Evolutionary conservation across 2,113 vertebrate species (phyloP), one percentile per base, ranked within the genome.

Genomic region (Trogon surrucura): DNA sequence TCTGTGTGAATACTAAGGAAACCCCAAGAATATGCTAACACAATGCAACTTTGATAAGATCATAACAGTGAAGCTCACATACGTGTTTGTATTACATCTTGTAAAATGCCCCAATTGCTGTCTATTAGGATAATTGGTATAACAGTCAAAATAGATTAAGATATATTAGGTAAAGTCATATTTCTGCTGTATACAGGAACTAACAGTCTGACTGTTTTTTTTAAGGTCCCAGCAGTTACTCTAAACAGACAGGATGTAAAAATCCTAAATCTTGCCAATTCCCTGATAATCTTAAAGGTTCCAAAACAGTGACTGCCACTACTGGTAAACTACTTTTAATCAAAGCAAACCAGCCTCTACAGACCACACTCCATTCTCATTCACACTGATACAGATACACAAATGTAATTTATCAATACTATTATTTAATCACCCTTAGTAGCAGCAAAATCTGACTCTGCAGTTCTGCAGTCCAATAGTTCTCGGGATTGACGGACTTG

Each of bases 1-100:
- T 96, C 78, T 69, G 71, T 84, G 74, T 89, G 73, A 97, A 89
- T 75, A 88, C 72, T 93, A 80, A 95, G 86, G 67, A 94, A 96
- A 57, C 77, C 64, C 85, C 67, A 86, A 94, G 67, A 95, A 95
- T 56, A 92, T 77, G 77, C 81, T 92, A 96, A 85, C 47, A 94
- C 51, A 91, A 61, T 71, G 67, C 45, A 94, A 86, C 64, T 71
- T 87, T 88, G 66, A 67, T 94, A 95, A 92, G 29, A 92, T 86
- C 64, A 2, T 66, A 91, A 79, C 8, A 80, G 32, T 60, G 82
- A 95, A 90, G 30, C 82, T 93, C 71, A 72, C 27, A 36, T 32
- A 80, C 20, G 16, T 67, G 56, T 75, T 94, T 79, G 77, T 57
- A 88, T 44, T 89, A 53, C 9, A 4, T 56, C 77, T 81, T 72